Evolutionary conservation across 1,140 invertebrate species (phyloP), one percentile per base, ranked within the genome.

Genomic region (Anastrepha ludens): DNA sequence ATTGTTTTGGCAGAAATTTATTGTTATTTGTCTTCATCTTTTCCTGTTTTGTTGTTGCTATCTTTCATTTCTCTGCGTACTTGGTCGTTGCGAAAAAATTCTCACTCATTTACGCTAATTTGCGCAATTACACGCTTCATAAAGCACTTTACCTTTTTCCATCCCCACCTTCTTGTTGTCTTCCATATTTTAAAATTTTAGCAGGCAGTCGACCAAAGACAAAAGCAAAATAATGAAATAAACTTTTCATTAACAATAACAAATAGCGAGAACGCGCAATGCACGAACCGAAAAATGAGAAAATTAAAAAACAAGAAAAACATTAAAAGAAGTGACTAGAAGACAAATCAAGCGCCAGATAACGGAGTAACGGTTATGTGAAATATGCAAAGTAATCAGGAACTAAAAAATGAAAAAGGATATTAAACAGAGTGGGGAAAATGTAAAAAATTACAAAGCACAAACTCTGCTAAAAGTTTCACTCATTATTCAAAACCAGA

Each of bases 41-140:
- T 3, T 67, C 1, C 64, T 67, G 4, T 67, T 67, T 67, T 67
- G 11, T 39, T 67, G 64, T 67, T 20, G 29, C 29, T 67, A 3
- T 29, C 29, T 9, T 29, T 67, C 11, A 20, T 13, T 20, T 20
- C 11, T 1, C 0, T 11, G 29, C 20, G 1, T 29, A 67, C 29
- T 67, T 67, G 3, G 20, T 67, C 9, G 20, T 67, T 67, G n/a
- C 29, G 64, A 67, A 29, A 67, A 29, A 67, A 67, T 67, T 67
- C 58, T 86, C 59, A 59, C 85, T 86, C 88, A 91, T 91, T 91
- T 91, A 91, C 91, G 91, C 90, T 91, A 91, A 91, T 91, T 91
- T 91, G 90, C 91, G 89, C 92, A 91, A 91, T 91, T 91, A 91
- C 91, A 90, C 91, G 91, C 91, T 91, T 88, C 91, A 90, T 91